Percentiles rank a stretch among this genome's conserved stretches.
These are phyloP conservation scores for Cavia porcellus DNA, from an alignment of 2,113 vertebrate genomes.

Conservation along the genomic window DNA sequence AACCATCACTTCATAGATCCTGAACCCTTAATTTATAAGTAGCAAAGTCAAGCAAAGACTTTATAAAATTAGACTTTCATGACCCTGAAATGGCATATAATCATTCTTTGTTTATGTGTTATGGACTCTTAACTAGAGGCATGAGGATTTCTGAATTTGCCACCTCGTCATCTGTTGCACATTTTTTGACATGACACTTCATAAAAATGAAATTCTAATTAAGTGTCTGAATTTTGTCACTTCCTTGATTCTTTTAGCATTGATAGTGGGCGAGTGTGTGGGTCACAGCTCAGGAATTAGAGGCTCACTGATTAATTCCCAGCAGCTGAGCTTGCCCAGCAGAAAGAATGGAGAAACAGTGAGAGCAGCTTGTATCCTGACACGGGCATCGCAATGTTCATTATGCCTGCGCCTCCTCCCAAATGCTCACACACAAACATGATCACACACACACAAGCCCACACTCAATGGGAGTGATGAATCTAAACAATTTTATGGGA, in stretches of 20 bases:
- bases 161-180: conserved; percentile 7
- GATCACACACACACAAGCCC: not conserved
- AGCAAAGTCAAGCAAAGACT: not conserved
- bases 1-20: not conserved
- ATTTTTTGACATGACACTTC: not conserved
- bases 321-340: not conserved
- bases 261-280: not conserved
- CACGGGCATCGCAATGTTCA: not conserved
- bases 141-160: conserved; percentile 52
- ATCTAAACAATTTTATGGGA: not conserved
- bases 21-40: conserved; percentile 1
- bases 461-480: not conserved
- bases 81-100: not conserved
- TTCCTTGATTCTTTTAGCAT: conserved; percentile 16
- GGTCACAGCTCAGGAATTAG: not conserved
- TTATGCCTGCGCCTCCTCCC: accelerated
- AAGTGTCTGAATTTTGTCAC: conserved; percentile 27
- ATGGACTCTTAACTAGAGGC: not conserved
- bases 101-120: not conserved
- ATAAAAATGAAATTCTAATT: conserved; percentile 60
- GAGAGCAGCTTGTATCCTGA: not conserved
- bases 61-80: conserved; percentile 17
- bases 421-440: not conserved
- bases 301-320: not conserved
- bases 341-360: not conserved